Percentiles rank a stretch among this genome's conserved stretches.
phyloP scores from a whole-genome alignment of 2,888 invertebrate genomes.

The Andricus curvator region DNA sequence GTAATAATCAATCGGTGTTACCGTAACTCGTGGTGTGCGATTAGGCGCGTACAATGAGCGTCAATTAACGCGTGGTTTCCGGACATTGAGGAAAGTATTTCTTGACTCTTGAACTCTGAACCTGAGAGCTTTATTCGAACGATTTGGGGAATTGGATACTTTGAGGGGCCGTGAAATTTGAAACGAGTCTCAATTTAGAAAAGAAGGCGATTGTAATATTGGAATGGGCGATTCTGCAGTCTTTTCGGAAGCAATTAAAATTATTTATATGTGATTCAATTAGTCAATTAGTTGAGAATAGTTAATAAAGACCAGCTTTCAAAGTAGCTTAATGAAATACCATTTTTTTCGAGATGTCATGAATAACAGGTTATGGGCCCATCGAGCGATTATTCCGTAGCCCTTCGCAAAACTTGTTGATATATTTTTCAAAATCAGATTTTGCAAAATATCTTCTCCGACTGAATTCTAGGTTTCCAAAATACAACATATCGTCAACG shows the following conservation, averaged over 20 bases:
- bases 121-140: slow-evolving; percentile 21
- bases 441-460: not conserved
- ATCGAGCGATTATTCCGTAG: no score
- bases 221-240: no score
- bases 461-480: not conserved
- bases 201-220: no score
- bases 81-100: slow-evolving; percentile 20
- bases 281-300: no score
- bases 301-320: no score
- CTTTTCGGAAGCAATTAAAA: no score
- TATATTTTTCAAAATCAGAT: no score
- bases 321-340: no score
- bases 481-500: not conserved
- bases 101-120: slow-evolving; percentile 29
- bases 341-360: no score
- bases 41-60: slow-evolving; percentile 49
- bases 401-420: no score
- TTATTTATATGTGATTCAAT: no score
- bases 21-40: slow-evolving; percentile 50
- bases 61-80: slow-evolving; percentile 52
- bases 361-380: no score
- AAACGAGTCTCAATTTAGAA: not conserved
- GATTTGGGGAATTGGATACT: slow-evolving; percentile 17
- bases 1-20: slow-evolving; percentile 36
- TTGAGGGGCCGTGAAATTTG: not conserved